Base-by-base conservation (phyloP, 2,888 invertebrate species). In the Gymnosoma rotundatum region DNA sequence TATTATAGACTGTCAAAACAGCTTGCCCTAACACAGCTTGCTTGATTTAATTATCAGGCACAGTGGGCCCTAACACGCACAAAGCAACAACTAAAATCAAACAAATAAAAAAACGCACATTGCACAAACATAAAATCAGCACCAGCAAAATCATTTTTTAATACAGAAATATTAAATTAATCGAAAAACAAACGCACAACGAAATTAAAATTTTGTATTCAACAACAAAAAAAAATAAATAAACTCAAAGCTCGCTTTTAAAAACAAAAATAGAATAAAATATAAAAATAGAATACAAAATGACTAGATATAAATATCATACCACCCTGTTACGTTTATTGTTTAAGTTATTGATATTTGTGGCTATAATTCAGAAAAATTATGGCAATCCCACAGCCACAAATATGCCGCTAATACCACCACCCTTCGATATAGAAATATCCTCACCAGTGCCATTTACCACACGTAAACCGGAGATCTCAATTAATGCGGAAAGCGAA, bases 271-370 rank as follows among this genome's bases (percentile, higher is more conserved):
- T 52, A 25, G 25, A 25, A 25, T 25, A 25, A 25, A 25, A 25
- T 25, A 25, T 25, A 25, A 32, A 8, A 32, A 32, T 32, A 32
- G 25, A 16, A 63, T 63, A 80, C 45, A 87, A 86, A 78, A 87
- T 87, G 86, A 64, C 88, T 87, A 88, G 88, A 87, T 86, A 88
- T 79, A 83, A 85, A 60, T 76, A 73, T 67, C 81, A 72, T 10
- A 61, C 86, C 16, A 87, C 73, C 18, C 18, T 89, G 25, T 21
- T 89, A 82, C 87, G 90, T 73, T 85, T 88, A 25, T 54, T 90
- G 78, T 84, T 89, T 85, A 90, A 90, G 74, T 52, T 90, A 61
- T 20, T 90, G 83, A 88, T 90, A 64, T 88, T 90, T 83, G 87
- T 87, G 81, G 87, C 87, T 87, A 89, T 90, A 67, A 87, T 87